Base-by-base conservation (phyloP, 1,140 invertebrate genomes). In the Brachionus manjavacas region DNA sequence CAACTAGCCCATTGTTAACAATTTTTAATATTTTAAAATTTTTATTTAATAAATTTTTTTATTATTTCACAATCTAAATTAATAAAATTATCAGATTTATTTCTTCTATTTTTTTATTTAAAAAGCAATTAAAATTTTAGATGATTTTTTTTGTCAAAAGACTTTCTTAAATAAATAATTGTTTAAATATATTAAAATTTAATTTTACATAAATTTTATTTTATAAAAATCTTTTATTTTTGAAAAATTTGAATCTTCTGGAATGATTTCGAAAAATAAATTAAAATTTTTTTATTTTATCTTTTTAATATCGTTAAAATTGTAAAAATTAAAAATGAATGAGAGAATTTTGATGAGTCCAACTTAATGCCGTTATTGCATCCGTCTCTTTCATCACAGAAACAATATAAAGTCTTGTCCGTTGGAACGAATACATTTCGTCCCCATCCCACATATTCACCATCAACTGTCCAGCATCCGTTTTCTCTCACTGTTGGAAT, bases 401-500 rank as follows among this genome's bases (percentile, higher is more conserved):
- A 84, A 16, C 83, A 84, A 66, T 84, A 84, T 14, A 84, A 1
- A 7, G 66, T 60, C 12, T 84, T 72, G 16, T 84, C 31, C 11
- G 23, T 84, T 28, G 43, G 43, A 2, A 84, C 31, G 14, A 74
- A 84, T 7, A 84, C 11, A 43, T 72, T 68, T 25, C 81, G 31
- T 35, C 81, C 81, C 60, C 66, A 72, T 14, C 81, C 83, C 8
- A 84, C 66, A 84, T 84, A 84, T 31, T 84, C 43, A 11, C 60
- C 70, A 25, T 72, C 68, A 52, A 43, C 49, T n/a, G 83, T 84
- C 83, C 83, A 84, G 31, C 83, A 84, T 9, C 83, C 83, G 25
- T 84, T 84, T 20, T 84, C 83, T 84, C 83, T 74, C 23, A 84
- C 83, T 8, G 83, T 84, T 31, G 83, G 83, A 39, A 84, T 84